These are phyloP conservation scores for Tetheella fluctuosa DNA, from an alignment of 2,888 invertebrate species.

Conservation along the genomic window DNA sequence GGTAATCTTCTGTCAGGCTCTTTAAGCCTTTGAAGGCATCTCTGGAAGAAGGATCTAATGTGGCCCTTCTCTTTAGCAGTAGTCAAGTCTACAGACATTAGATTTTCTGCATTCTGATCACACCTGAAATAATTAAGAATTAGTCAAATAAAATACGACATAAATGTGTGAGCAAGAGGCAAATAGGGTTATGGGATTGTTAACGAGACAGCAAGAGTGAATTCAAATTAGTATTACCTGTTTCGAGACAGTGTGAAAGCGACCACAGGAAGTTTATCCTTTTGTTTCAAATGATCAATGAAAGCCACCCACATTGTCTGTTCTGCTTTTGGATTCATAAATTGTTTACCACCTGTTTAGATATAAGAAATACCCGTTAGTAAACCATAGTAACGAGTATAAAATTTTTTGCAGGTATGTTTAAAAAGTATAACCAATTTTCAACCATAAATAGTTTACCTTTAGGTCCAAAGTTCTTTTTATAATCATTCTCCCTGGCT, in stretches of 20 bases:
- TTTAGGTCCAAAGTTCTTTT: slow-evolving; percentile 78
- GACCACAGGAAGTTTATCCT: slow-evolving; percentile 95
- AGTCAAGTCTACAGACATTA: slow-evolving; percentile 90
- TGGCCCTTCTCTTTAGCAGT: slow-evolving; percentile 92
- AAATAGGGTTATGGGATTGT: neutral
- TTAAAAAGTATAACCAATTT: neutral
- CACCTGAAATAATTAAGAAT: slow-evolving; percentile 63
- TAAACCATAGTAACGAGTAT: neutral
- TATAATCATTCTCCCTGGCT: slow-evolving; percentile 70
- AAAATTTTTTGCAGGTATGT: too few species aligned
- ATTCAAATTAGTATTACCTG: slow-evolving; percentile 79
- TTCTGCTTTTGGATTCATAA: slow-evolving; percentile 87
- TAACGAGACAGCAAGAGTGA: neutral
- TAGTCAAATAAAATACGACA: neutral
- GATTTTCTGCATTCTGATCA: slow-evolving; percentile 83
- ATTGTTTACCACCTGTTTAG: slow-evolving; percentile 66
- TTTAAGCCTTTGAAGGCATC: slow-evolving; percentile 92
- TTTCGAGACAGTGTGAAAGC: slow-evolving; percentile 96
- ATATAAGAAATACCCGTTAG: slow-evolving; percentile 6
- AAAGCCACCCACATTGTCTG: slow-evolving; percentile 92
- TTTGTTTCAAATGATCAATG: slow-evolving; percentile 91
- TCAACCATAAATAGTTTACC: slow-evolving; percentile 43
- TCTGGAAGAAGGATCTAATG: slow-evolving; percentile 93
- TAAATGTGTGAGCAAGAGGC: too few species aligned
- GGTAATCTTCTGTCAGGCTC: slow-evolving; percentile 94